These are phyloP conservation scores for Nesometra sesokonis DNA, from an alignment of 35 echinoderm and acorn worm species.

Conservation along the genomic window DNA sequence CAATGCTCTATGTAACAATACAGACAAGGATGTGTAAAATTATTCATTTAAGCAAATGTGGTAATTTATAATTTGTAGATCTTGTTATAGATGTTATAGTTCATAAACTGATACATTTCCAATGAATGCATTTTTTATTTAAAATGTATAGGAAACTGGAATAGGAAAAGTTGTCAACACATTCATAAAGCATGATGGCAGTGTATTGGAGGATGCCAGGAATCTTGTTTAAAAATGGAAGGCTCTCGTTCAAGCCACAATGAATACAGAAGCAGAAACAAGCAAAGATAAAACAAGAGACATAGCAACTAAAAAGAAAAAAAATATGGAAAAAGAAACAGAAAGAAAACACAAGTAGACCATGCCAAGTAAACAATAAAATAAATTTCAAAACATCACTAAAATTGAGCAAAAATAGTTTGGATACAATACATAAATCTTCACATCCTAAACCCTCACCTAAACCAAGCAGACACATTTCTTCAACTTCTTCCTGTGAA, in stretches of 20 bases:
- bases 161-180: constrained; percentile 55
- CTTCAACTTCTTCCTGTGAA: neutral
- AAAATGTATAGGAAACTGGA: constrained; percentile 37
- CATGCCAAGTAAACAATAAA: too few relatives aligned
- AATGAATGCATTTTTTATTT: neutral
- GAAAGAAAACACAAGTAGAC: too few relatives aligned
- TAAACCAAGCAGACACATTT: neutral
- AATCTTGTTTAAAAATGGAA: constrained; percentile 42
- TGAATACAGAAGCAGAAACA: neutral
- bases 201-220: constrained; percentile 19
- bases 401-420: neutral
- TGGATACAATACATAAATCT: neutral
- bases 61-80: too few relatives aligned
- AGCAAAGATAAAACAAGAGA: neutral
- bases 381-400: neutral
- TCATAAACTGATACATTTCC: too few relatives aligned
- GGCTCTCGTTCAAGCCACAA: constrained; percentile 22
- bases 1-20: too few relatives aligned
- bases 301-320: neutral
- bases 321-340: too few relatives aligned
- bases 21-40: too few relatives aligned
- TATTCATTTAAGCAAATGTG: too few relatives aligned
- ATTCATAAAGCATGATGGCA: constrained; percentile 31
- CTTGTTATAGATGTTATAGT: too few relatives aligned
- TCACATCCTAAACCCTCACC: neutral